Conservation (phyloP, 2,797 vertebrate species). For the Gambusia yucatana region DNA sequence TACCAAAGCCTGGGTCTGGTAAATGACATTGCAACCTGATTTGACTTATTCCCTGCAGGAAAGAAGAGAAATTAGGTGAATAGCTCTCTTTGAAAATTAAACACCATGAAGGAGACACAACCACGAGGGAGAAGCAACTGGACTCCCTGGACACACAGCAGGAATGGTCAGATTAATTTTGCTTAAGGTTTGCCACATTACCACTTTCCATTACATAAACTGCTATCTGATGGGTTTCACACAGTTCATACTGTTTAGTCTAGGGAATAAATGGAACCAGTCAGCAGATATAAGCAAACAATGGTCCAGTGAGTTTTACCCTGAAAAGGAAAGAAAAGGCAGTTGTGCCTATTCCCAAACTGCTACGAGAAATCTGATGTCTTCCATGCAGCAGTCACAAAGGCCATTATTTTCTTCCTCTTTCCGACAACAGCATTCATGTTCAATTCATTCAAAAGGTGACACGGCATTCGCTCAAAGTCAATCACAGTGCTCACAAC, state of each 20-base stretch:
- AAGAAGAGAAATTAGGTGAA: conserved; percentile 44
- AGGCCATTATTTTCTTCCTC: conserved; percentile 40
- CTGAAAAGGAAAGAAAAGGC: conserved; percentile 15
- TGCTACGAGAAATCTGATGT: conserved; percentile 54
- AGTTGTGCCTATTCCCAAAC: conserved; percentile 32
- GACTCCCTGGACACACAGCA: conserved; percentile 35
- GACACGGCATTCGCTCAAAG: conserved; percentile 73
- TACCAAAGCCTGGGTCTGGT: conserved; percentile 24
- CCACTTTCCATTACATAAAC: conserved; percentile 42
- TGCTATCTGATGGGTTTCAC: conserved; percentile 40
- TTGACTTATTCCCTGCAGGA: conserved; percentile 48
- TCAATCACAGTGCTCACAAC: conserved; percentile 70
- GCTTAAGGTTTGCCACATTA: conserved; percentile 37
- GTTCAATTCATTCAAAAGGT: conserved; percentile 71
- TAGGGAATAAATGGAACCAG: conserved; percentile 41
- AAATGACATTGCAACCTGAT: conserved; percentile 38
- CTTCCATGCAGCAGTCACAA: conserved; percentile 57
- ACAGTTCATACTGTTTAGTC: conserved; percentile 39
- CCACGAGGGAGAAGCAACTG: conserved; percentile 24
- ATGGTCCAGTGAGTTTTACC: conserved; percentile 16
- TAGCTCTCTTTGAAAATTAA: conserved; percentile 43
- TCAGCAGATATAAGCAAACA: conserved; percentile 57
- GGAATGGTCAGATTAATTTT: conserved; percentile 46
- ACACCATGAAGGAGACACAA: conserved; percentile 47
- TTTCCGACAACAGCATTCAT: conserved; percentile 57